phyloP scores from a whole-genome alignment of 2,113 vertebrate genomes.

The Chelonoidis abingdonii region DNA sequence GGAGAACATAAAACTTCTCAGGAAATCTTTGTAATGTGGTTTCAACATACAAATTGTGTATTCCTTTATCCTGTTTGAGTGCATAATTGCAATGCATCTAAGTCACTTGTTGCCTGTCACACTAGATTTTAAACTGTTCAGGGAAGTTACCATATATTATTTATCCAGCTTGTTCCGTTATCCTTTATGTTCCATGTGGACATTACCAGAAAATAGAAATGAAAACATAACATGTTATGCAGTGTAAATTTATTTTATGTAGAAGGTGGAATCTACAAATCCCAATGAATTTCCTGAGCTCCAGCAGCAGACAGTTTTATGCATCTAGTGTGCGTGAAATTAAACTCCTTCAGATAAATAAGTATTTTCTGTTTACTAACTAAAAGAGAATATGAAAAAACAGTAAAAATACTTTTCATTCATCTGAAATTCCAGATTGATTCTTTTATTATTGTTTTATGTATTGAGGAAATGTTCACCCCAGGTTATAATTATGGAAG shows the following conservation, averaged over 20 bases:
- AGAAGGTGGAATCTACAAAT: neutral
- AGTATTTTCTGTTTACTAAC: neutral
- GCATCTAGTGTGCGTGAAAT: neutral
- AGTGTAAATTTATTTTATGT: neutral
- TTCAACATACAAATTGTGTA: neutral
- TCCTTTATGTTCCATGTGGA: neutral
- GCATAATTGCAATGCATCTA: neutral
- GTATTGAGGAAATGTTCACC: neutral
- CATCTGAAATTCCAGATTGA: neutral
- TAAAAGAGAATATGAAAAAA: neutral
- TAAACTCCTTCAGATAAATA: neutral
- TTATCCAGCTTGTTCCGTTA: neutral
- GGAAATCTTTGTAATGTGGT: neutral
- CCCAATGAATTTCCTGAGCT: neutral
- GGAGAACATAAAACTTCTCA: neutral
- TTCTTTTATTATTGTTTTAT: neutral
- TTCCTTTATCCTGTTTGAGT: neutral
- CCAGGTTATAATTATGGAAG: neutral
- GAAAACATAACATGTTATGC: neutral
- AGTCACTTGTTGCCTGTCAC: neutral
- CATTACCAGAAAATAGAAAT: neutral
- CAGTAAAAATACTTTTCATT: neutral
- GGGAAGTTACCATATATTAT: neutral
- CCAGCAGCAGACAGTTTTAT: neutral
- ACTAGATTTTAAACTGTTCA: neutral